Conservation (phyloP, 2,797 vertebrate species). For the Acrossocheilus fasciatus region DNA sequence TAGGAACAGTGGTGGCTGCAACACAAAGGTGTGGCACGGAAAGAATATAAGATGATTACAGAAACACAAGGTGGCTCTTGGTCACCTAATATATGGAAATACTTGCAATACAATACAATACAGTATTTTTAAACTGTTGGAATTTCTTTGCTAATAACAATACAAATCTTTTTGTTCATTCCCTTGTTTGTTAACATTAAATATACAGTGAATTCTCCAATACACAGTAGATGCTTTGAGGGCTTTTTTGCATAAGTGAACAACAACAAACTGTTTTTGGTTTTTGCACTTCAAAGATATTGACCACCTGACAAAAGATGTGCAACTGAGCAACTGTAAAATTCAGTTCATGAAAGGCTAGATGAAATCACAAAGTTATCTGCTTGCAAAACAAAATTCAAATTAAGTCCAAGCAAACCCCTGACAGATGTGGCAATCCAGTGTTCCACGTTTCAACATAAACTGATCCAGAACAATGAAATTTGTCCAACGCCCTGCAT, state of each 20-base stretch:
- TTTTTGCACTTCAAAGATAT: conserved; percentile 7
- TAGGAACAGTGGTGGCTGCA: conserved; percentile 34
- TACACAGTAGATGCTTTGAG: conserved; percentile 25
- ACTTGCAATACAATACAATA: not conserved
- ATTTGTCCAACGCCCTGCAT: conserved; percentile 1
- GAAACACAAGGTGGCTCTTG: conserved; percentile 36
- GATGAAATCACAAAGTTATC: conserved; percentile 28
- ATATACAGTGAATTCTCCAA: conserved; percentile 21
- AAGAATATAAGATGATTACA: conserved; percentile 30
- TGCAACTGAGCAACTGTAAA: conserved; percentile 53
- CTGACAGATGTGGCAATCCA: conserved; percentile 14
- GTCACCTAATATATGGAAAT: conserved; percentile 2
- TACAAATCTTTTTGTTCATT: conserved; percentile 35
- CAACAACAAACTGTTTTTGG: conserved; percentile 57
- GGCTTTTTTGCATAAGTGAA: conserved; percentile 63
- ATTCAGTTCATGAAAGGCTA: conserved; percentile 60
- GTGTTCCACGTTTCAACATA: not conserved
- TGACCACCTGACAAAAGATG: conserved; percentile 49
- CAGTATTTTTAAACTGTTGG: conserved; percentile 21
- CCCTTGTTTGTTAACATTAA: conserved; percentile 24
- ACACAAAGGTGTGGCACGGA: conserved; percentile 42
- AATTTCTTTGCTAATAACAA: conserved; percentile 26
- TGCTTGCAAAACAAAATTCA: conserved; percentile 53
- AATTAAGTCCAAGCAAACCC: conserved; percentile 42
- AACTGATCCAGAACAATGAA: conserved; percentile 18